Evolutionary conservation across 2,797 vertebrate species (phyloP), one percentile per base, ranked within the genome.

Genomic region (Chromis chromis): DNA sequence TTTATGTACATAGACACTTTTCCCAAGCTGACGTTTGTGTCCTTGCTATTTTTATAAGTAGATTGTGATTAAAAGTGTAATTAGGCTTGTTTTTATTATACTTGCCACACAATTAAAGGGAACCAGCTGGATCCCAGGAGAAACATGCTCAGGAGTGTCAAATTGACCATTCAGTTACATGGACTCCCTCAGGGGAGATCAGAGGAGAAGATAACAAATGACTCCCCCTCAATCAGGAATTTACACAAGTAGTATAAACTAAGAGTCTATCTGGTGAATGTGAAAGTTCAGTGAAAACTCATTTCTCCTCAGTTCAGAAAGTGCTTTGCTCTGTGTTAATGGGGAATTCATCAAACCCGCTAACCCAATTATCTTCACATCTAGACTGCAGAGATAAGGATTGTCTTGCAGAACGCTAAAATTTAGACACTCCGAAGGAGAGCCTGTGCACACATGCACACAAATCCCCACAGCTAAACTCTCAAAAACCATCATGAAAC

Each of bases 291-390:
- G 17, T n/a, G 6, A 16, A 42, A 62, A 61, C 10, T 7, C 19
- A 25, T 68, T 50, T 69, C 28, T 52, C 39, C 10, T 31, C 16
- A 33, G 33, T 6, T 54, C 61, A 50, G 19, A 52, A 40, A 52
- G n/a, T 22, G 44, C 1, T 55, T 44, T 66, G 50, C 21, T 73
- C 40, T 25, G 0, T 39, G 70, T 63, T 79, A 60, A 81, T 61
- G 16, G 33, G 12, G 6, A 65, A 66, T 58, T 56, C 55, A 79
- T 60, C 74, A 61, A 49, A 60, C n/a, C 33, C 39, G 25, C 68
- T 82, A 60, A 78, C 85, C 69, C 64, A 86, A 76, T 77, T 78
- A 80, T 71, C 64, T 81, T 75, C 59, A 28, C 63, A 86, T 75
- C 69, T 66, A 78, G 48, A 66, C 56, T 44, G 60, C 61, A 63